A percentile compares a stretch with the other conserved stretches of the same genome.
phyloP scores from a whole-genome alignment of 2,797 vertebrate genomes.

The Eutrigla gurnardus region DNA sequence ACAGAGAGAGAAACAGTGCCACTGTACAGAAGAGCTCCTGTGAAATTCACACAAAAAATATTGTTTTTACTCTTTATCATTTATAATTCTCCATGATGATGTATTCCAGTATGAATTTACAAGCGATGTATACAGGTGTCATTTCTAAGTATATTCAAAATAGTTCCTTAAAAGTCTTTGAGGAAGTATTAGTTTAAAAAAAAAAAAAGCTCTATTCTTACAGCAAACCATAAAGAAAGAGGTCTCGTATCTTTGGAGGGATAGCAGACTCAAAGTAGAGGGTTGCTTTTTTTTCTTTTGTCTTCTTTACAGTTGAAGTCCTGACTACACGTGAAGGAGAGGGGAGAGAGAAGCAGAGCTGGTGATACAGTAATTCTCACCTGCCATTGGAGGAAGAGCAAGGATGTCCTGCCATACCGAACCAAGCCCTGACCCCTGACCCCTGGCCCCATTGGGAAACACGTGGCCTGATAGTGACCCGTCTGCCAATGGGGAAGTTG shows the following conservation, averaged over 20 bases:
- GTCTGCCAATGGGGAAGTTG: slow-evolving; percentile 57
- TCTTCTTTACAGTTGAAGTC: slow-evolving; percentile 81
- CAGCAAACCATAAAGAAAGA: slow-evolving; percentile 85
- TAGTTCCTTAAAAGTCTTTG: slow-evolving; percentile 87
- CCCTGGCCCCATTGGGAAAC: slow-evolving; percentile 53
- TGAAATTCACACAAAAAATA: slow-evolving; percentile 90
- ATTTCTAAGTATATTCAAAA: slow-evolving; percentile 88
- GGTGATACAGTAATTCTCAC: slow-evolving; percentile 83
- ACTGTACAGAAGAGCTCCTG: slow-evolving; percentile 86
- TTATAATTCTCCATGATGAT: slow-evolving; percentile 85
- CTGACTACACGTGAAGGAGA: slow-evolving; percentile 78
- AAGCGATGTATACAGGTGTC: slow-evolving; percentile 88
- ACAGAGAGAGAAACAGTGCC: slow-evolving; percentile 78
- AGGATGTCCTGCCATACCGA: slow-evolving; percentile 71
- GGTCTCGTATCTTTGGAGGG: slow-evolving; percentile 86
- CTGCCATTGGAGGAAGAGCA: slow-evolving; percentile 82
- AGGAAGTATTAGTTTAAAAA: slow-evolving; percentile 79
- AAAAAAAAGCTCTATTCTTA: slow-evolving; percentile 84
- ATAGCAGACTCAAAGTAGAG: slow-evolving; percentile 83
- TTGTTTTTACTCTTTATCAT: slow-evolving; percentile 85
- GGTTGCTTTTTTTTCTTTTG: slow-evolving; percentile 69
- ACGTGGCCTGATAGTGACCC: slow-evolving; percentile 66
- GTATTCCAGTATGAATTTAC: slow-evolving; percentile 87
- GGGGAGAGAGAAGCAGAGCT: slow-evolving; percentile 81
- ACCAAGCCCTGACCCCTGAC: slow-evolving; percentile 57